These are phyloP conservation scores for Nematostella vectensis DNA, from an alignment of 92 coral and sea anemone species.

Conservation along the genomic window DNA sequence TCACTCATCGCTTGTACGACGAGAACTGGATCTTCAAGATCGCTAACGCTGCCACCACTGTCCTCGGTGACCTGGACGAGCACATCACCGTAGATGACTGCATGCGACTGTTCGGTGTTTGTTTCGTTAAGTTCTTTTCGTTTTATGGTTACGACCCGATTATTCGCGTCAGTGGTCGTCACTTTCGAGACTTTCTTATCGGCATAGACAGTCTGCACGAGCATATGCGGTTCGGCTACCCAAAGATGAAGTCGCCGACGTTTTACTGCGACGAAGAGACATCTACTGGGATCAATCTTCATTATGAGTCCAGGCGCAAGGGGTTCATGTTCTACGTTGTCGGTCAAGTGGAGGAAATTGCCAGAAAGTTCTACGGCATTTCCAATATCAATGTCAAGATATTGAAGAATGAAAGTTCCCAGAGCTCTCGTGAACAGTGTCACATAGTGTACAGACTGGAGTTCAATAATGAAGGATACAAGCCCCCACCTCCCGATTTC, in stretches of 20 bases:
- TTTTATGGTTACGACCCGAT: slow-evolving; percentile 81
- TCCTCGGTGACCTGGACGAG: slow-evolving; percentile 35
- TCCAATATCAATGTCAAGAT: slow-evolving; percentile 42
- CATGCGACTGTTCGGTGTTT: slow-evolving; percentile 67
- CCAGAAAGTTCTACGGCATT: slow-evolving; percentile 43
- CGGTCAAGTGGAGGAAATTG: slow-evolving; percentile 69
- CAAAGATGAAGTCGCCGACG: slow-evolving; percentile 70
- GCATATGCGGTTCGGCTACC: slow-evolving; percentile 84
- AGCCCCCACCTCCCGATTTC: slow-evolving; percentile 37
- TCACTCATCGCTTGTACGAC: slow-evolving; percentile 60
- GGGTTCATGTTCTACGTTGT: slow-evolving; percentile 68
- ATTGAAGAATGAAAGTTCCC: slow-evolving; percentile 18
- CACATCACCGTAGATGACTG: slow-evolving; percentile 57
- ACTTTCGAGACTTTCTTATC: slow-evolving; percentile 64
- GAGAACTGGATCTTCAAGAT: slow-evolving; percentile 51
- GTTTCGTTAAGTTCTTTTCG: slow-evolving; percentile 71
- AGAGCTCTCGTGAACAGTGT: slow-evolving; percentile 10
- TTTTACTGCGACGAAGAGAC: slow-evolving; percentile 80
- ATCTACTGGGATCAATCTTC: slow-evolving; percentile 48
- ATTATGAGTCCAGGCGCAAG: slow-evolving; percentile 56
- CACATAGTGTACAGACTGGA: slow-evolving; percentile 58
- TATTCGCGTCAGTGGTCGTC: slow-evolving; percentile 74
- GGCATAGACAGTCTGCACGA: slow-evolving; percentile 84
- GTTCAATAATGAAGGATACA: slow-evolving; percentile 50
- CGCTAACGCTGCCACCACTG: slow-evolving; percentile 45